Base-by-base conservation (phyloP, 2,888 invertebrate genomes). In the Rhopalosiphum nymphaeae region DNA sequence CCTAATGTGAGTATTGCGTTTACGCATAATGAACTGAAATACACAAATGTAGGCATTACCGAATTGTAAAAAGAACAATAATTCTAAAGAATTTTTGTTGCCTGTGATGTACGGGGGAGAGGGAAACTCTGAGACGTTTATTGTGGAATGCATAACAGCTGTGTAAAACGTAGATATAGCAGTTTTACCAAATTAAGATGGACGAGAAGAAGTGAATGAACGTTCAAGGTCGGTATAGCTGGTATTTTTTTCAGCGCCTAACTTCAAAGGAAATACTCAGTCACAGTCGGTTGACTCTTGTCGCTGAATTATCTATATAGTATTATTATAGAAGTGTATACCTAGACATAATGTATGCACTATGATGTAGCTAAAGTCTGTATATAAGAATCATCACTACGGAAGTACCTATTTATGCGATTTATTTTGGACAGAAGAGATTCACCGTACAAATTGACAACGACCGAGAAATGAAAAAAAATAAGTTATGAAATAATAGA, bases 111-210 rank as follows among this genome's bases (percentile, higher is more conserved):
- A 46, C 53, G 16, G 53, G 78, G 78, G 78, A 78, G 36, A 36
- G 78, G 67, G 78, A 78, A 78, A 36, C 78, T 42, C 44, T 11
- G 86, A 44, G 86, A 46, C 29, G 86, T 86, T 44, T 86, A 86
- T 46, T 86, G 86, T 67, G 46, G 89, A 57, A 57, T 61, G 89
- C 42, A 44, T 29, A 26, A 61, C 61, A 88, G 49, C 78, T 78
- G 78, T 36, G 78, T 78, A 53, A 84, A 91, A 84, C 84, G 92
- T 85, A 91, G 56, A 36, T 46, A 46, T 86, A 49, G 94, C 85
- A 94, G 94, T 94, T 91, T 67, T 94, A 94, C 94, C 90, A 94
- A 94, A 94, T 94, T 94, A 94, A 94, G 89, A 94, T 25, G 61
- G 26, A 78, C 78, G 78, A 90, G 91, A 94, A 85, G 92, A 89